Base-by-base conservation (phyloP, 92 coral and sea anemone species). In the Phymanthus crucifer region DNA sequence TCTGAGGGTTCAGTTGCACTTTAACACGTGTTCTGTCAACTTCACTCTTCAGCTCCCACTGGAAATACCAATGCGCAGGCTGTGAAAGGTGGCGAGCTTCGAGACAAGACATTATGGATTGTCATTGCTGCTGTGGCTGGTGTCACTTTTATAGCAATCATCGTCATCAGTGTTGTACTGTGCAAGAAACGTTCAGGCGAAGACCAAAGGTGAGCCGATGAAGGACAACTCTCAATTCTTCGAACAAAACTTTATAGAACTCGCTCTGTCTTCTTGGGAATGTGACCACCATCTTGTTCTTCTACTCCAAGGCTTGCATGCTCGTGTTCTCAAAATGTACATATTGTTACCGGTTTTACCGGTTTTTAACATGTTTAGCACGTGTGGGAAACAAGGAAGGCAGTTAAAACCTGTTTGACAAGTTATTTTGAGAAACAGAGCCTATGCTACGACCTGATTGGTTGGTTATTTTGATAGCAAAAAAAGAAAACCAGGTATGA, bases 171-270 rank as follows among this genome's bases (percentile, higher is more conserved):
- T 77, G 95, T 93, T 52, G 85, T 95, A 13, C 80, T 95, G 34
- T 95, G 99, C 75, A 95, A 91, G 92, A 95, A 95, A 82, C 82
- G 99, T 66, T 89, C 99, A 27, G 94, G 93, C n/a, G 96, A 87
- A 23, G 97, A 90, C 78, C 78, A 80, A 64, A 92, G 91, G 97
- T 90, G 78, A 89, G 89, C 0, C 23, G 66, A 48, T 23, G 40
- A 31, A 47, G 50, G 48, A 71, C 52, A 33, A 36, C 52, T 40
- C 68, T 61, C 17, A 61, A 61, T 71, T 71, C 75, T 71, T 71
- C 75, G 75, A 71, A 71, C 68, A 61, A 61, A 61, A 61, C 75
- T 71, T 40, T 71, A 32, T 71, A 71, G 57, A 71, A 71, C 75
- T 71, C 75, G 45, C 66, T 54, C 78, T 74, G 38, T 74, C 32